A percentile compares a stretch with the other conserved stretches of the same genome.
These are phyloP conservation scores for Hydropsyche betteni DNA, from an alignment of 2,888 invertebrate genomes.

Conservation along the genomic window DNA sequence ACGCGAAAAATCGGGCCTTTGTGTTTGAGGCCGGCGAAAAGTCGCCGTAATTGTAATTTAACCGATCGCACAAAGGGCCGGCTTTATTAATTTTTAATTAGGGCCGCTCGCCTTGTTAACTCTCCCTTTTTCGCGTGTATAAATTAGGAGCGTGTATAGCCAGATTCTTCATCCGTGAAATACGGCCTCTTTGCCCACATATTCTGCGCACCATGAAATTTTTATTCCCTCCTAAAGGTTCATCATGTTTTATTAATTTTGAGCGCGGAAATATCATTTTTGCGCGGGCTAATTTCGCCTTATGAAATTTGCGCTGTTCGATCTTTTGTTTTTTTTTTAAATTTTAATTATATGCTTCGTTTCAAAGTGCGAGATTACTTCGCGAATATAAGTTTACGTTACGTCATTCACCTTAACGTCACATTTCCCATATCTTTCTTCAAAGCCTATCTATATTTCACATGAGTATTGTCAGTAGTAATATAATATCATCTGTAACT, in stretches of 20 bases:
- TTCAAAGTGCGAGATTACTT: not conserved
- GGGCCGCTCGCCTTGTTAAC: slow-evolving; percentile 23
- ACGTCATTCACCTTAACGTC: too few species aligned
- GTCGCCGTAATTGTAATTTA: too few species aligned
- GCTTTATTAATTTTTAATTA: slow-evolving; percentile 25
- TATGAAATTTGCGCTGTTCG: too few species aligned
- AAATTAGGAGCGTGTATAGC: not conserved
- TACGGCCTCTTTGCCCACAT: not conserved
- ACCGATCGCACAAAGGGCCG: slow-evolving; percentile 10
- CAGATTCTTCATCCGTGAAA: slow-evolving; percentile 25
- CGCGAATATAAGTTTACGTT: slow-evolving; percentile 5
- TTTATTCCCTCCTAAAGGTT: slow-evolving; percentile 18
- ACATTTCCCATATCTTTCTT: too few species aligned
- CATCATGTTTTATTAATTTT: slow-evolving; percentile 23
- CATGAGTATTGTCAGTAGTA: too few species aligned
- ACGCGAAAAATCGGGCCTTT: too few species aligned
- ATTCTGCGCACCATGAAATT: slow-evolving; percentile 21
- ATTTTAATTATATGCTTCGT: not conserved
- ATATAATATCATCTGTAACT: too few species aligned
- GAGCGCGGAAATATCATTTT: slow-evolving; percentile 14
- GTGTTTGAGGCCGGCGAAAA: too few species aligned
- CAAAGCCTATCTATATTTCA: too few species aligned
- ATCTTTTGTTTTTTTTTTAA: not conserved
- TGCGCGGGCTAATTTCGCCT: too few species aligned
- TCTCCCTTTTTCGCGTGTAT: not conserved